Base-by-base conservation (phyloP, 2,797 vertebrate genomes). In the Semaprochilodus insignis region DNA sequence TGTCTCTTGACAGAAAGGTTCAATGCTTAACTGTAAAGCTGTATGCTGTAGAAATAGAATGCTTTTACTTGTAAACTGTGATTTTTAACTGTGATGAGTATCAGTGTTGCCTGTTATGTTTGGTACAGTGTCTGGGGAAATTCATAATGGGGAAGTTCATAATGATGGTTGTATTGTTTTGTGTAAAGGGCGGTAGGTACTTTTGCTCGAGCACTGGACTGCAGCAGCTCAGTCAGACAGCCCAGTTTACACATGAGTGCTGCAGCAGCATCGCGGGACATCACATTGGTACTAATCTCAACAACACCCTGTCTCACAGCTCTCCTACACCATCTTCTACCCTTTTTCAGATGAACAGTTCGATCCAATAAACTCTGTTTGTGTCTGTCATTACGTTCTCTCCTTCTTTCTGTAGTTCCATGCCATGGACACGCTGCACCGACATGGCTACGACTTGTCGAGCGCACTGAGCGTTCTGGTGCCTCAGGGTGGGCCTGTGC, bases 181-280 rank as follows among this genome's bases (percentile, higher is more conserved):
- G 55, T 83, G 81, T 76, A 62, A 88, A 99, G 98, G 81, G 97
- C 97, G 71, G 97, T 99, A 19, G 97, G 98, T 80, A 99, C 98
- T 0, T 99, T 99, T 80, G 98, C 98, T 78, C 96, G 98, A 77
- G 98, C 98, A 21, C 85, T 99, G 88, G 98, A 99, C 91, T 99
- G 97, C 93, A 99, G 98, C 91, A 99, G 97, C 88, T 99, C 98
- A 0, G 96, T 99, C 85, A 93, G 98, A 89, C 98, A 99, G 84
- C 98, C 98, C 16, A 99, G 98, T 89, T 94, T 99, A 92, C 98
- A 99, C 89, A 99, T 99, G 97, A 99, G 97, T 15, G 98, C 98
- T 21, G 98, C 97, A 2, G 98, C 98, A 76, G 98, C 98, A 85
- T 99, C 98, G 14, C 93, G 98, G 86, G 98, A 99, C 91, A 99